Percentiles rank a stretch among this genome's conserved stretches.
Conservation (phyloP, 2,797 vertebrate genomes). For the Eupleurogrammus muticus region DNA sequence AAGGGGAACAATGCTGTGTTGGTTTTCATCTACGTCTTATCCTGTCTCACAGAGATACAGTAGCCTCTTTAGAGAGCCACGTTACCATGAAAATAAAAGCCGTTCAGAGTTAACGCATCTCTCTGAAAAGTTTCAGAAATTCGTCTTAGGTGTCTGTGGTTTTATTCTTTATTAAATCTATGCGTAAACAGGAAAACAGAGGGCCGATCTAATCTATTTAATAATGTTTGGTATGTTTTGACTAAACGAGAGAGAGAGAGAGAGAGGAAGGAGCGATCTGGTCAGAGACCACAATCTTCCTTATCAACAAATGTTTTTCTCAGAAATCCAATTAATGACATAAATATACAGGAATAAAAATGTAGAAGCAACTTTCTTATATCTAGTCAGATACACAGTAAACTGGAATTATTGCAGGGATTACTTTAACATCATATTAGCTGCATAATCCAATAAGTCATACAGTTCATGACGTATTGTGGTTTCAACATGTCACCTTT, state of each 20-base stretch:
- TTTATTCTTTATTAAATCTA: conserved; percentile 20
- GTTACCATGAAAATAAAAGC: conserved; percentile 20
- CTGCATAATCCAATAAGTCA: neutral
- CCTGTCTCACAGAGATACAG: conserved; percentile 30
- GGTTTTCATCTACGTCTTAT: conserved; percentile 47
- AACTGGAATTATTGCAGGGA: too few species aligned
- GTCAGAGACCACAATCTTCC: neutral
- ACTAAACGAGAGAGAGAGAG: neutral
- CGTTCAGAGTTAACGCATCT: conserved; percentile 12
- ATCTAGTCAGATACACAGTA: too few species aligned
- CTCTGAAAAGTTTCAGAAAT: conserved; percentile 26
- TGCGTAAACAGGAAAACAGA: conserved; percentile 19
- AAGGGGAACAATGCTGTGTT: conserved; percentile 42
- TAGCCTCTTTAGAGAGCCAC: conserved; percentile 28
- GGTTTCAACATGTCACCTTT: neutral
- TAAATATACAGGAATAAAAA: neutral
- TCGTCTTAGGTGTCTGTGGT: conserved; percentile 14
- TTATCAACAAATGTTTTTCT: conserved; percentile 1
- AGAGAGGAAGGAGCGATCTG: too few species aligned
- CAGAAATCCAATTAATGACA: conserved; percentile 6
- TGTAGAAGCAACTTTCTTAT: neutral
- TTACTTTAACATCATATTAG: too few species aligned
- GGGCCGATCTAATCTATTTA: conserved; percentile 1
- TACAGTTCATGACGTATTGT: neutral
- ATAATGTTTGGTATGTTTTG: conserved; percentile 8